phyloP scores from a whole-genome alignment of 2,113 vertebrate genomes.

The Brienomyrus brachyistius region DNA sequence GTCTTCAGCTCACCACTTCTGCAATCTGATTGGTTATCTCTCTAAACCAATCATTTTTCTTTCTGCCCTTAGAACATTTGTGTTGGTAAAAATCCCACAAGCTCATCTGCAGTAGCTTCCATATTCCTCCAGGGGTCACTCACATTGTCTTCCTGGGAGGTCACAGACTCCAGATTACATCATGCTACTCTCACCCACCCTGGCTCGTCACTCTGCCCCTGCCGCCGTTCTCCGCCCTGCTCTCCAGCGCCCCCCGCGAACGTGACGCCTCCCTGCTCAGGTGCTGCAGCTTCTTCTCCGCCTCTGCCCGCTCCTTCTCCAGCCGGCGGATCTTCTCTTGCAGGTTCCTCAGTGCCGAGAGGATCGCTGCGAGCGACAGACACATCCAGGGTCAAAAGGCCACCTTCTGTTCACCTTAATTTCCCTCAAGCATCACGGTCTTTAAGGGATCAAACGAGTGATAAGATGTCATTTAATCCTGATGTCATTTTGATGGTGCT shows the following conservation, averaged over 20 bases:
- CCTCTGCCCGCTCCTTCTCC: constrained; percentile 72
- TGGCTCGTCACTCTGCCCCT: constrained; percentile 51
- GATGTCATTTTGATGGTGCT: background rate
- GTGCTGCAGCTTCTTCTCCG: constrained; percentile 60
- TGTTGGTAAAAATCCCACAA: too few species aligned
- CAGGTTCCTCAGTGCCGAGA: constrained; percentile 64
- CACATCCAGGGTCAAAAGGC: background rate
- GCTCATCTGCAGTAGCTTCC: background rate
- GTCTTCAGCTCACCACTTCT: too few species aligned
- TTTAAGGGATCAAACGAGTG: background rate
- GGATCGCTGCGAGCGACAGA: constrained; percentile 63
- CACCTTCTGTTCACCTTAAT: background rate
- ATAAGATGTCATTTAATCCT: background rate
- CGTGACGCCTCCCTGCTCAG: constrained; percentile 58
- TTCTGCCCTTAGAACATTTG: too few species aligned
- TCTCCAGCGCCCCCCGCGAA: constrained; percentile 57
- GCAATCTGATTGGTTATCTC: too few species aligned
- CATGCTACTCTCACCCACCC: constrained; percentile 46
- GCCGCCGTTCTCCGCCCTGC: constrained; percentile 53
- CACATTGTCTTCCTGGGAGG: background rate
- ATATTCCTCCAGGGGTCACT: background rate
- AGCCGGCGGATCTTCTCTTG: constrained; percentile 52
- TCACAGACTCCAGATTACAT: constrained; percentile 28
- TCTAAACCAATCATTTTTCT: too few species aligned
- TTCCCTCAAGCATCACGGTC: background rate